Percentiles rank a stretch among this genome's conserved stretches.
These are phyloP conservation scores for Apis dorsata DNA, from an alignment of 1,140 invertebrate species.

Conservation along the genomic window DNA sequence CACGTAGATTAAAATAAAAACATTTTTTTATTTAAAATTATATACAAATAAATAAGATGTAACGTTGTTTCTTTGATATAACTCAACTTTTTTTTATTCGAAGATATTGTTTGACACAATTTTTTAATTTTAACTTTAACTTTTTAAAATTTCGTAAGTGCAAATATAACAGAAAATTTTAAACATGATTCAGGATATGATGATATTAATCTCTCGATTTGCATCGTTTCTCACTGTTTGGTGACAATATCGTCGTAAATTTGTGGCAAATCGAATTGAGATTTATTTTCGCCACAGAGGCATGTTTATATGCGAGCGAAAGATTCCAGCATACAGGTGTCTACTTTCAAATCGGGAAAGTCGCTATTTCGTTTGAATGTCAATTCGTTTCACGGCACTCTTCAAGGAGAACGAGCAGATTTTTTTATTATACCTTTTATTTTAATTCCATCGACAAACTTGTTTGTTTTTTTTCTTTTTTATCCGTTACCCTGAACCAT, in stretches of 20 bases:
- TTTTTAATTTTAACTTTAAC: too few relatives aligned
- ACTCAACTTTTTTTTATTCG: too few relatives aligned
- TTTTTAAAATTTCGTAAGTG: not conserved
- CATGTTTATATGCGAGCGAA: constrained; percentile 45
- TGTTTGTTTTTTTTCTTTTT: not conserved
- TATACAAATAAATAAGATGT: too few relatives aligned
- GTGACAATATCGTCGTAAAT: constrained; percentile 54
- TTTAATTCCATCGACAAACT: not conserved
- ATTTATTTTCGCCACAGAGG: constrained; percentile 48
- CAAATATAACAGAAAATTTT: constrained; percentile 37
- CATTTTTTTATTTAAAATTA: too few relatives aligned
- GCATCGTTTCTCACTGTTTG: constrained; percentile 40
- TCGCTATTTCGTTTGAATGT: constrained; percentile 44
- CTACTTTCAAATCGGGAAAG: constrained; percentile 43
- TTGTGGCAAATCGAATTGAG: constrained; percentile 55
- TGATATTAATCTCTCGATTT: constrained; percentile 36
- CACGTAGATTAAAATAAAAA: too few relatives aligned
- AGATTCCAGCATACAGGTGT: constrained; percentile 45
- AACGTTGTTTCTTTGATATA: too few relatives aligned
- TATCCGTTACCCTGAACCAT: not conserved
- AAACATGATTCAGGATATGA: constrained; percentile 10
- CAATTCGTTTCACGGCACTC: constrained; percentile 38
- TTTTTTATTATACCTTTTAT: constrained; percentile 28
- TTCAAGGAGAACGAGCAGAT: constrained; percentile 32
- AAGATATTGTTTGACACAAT: too few relatives aligned